Base-by-base conservation (phyloP, 92 coral and sea anemone species). In the Palythoa grandiflora region DNA sequence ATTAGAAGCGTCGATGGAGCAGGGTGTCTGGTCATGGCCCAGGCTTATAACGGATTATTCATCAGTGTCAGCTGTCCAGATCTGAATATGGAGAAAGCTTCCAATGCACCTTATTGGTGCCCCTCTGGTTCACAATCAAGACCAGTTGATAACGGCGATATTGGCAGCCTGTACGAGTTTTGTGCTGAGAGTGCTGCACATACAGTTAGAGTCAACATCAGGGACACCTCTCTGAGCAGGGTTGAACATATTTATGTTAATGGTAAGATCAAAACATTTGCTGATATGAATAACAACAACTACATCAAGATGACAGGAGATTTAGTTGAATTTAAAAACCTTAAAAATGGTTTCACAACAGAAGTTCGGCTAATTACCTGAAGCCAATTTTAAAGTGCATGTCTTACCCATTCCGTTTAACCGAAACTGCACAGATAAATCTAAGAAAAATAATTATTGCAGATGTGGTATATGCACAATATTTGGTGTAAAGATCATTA, bases 51-150 rank as follows among this genome's bases (percentile, higher is more conserved):
- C 13, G 10, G 28, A 8, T 17, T 73, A n/a, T 52, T 57, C 39
- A 73, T 88, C 6, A 88, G 91, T 63, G 63, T 88, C 9, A 88
- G 88, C 84, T 83, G 88, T n/a, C 91, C 91, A 9, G 88, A 88
- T 59, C 19, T 88, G 39, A 88, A 88, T 61, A 63, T 80, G 48
- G 75, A 73, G 39, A 73, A 55, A 73, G 11, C 17, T 40, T 28
- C 53, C 19, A 11, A 44, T 38, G 55, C 78, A 4, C 21, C 78
- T 17, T 2, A 20, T 15, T 73, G 78, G 78, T 73, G 78, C 9
- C 78, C 78, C 20, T 12, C 0, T 12, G 21, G 53, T 16, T 13
- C 28, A 14, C 78, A 36, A 39, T 6, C 78, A 8, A 73, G 78
- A n/a, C 78, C 78, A n/a, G 55, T 2, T 5, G 44, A 17, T 9